Evolutionary conservation across 2,113 vertebrate genomes (phyloP), one percentile per base, ranked within the genome.

Genomic region (Alethe diademata): DNA sequence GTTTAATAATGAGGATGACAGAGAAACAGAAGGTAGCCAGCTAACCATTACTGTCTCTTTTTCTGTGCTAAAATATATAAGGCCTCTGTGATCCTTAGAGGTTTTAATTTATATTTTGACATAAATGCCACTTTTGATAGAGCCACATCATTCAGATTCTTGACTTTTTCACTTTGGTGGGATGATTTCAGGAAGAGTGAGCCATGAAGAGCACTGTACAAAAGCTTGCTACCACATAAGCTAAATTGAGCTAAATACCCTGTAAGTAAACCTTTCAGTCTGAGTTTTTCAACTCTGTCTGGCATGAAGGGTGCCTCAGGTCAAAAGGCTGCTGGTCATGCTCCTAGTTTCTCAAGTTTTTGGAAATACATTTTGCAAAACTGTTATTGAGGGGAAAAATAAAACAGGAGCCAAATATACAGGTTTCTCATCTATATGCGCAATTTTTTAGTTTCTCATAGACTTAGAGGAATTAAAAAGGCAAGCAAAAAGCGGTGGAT

Each of bases 11-110:
- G 45, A 43, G 53, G 35, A 36, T 73, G 60, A 40, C 40, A 47
- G n/a, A 60, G n/a, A 74, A 93, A 67, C 5, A 42, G 85, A 91
- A 85, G 51, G 57, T 90, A 67, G 76, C 64, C 80, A 73, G 24
- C 88, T 84, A 86, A 76, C 67, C 73, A 88, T 95, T 94, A 73
- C n/a, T 88, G 29, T 62, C 35, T 78, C 40, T 80, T 83, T 90
- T 79, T 45, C 81, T 71, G 1, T 56, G 35, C 64, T 91, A 38
- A 91, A 92, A 86, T 56, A 7, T 42, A 73, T n/a, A 1, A 10
- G 33, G n/a, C 42, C 51, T 24, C 25, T 89, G 45, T 86, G 69
- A 71, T 92, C 61, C 82, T 84, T 60, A 36, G 56, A 51, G 58
- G 29, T 36, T 94, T 90, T 95, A 96, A 96, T 94, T 83, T 87